Conservation (phyloP, 2,113 vertebrate species). For the Mirounga angustirostris region DNA sequence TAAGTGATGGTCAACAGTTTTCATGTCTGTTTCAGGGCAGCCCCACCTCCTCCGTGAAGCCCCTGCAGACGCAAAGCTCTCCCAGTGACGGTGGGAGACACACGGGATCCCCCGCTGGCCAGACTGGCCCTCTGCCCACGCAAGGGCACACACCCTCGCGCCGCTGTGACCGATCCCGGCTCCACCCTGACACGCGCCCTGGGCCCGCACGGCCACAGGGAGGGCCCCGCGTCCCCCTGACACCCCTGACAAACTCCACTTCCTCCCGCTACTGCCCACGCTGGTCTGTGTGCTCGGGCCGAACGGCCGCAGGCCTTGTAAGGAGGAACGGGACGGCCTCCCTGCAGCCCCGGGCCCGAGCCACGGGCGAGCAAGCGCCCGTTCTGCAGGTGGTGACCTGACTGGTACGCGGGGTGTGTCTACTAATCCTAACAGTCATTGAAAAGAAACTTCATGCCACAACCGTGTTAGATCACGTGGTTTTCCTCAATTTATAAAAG, state of each 20-base stretch:
- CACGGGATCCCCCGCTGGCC: background rate
- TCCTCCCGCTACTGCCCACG: background rate
- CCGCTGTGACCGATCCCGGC: no score
- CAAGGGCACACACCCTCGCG: fast-evolving
- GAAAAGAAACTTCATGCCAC: background rate
- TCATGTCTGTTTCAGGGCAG: background rate
- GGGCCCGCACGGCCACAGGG: background rate
- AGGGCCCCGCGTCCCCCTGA: background rate
- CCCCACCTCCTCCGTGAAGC: background rate
- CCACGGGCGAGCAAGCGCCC: background rate
- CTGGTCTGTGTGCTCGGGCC: no score
- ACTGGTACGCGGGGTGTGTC: fast-evolving
- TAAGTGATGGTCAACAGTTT: background rate
- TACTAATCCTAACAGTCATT: background rate
- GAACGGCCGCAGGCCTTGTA: background rate
- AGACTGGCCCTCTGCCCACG: fast-evolving
- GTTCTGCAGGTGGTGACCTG: no score
- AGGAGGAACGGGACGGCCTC: background rate
- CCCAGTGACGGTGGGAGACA: no score
- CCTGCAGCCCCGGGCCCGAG: background rate
- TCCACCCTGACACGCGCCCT: fast-evolving
- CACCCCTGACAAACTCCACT: fast-evolving
- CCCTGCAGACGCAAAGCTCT: no score
- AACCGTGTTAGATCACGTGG: fast-evolving
- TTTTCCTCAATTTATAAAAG: background rate